These are phyloP conservation scores for Knipowitschia caucasica DNA, from an alignment of 2,797 vertebrate genomes.

Conservation along the genomic window DNA sequence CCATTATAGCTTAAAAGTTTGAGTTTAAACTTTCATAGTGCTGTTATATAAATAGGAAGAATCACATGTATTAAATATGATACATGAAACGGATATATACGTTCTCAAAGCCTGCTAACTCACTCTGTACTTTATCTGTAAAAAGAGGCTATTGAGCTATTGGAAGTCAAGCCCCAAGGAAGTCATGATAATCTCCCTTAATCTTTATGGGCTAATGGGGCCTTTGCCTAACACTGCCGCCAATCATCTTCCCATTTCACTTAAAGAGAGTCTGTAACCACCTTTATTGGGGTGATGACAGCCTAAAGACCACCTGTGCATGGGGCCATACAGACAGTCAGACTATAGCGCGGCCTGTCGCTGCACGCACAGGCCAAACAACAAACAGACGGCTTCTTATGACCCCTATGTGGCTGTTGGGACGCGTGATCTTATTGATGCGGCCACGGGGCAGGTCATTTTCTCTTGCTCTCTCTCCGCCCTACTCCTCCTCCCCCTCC, in stretches of 20 bases:
- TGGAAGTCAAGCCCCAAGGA: constrained; percentile 27
- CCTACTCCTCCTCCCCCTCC: not conserved
- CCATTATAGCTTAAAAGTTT: no score
- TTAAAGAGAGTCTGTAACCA: constrained; percentile 46
- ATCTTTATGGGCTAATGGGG: constrained; percentile 27
- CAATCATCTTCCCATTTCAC: constrained; percentile 47
- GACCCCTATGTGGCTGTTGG: constrained; percentile 38
- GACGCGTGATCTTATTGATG: constrained; percentile 31
- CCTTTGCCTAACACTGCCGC: constrained; percentile 32
- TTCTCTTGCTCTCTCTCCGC: constrained; percentile 13
- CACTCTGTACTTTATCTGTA: not conserved
- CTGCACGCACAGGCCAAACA: constrained; percentile 50
- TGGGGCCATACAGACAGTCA: constrained; percentile 18
- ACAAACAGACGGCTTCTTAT: constrained; percentile 51
- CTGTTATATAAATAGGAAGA: no score
- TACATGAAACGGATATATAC: not conserved
- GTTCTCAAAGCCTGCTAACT: not conserved
- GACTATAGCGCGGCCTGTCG: constrained; percentile 38
- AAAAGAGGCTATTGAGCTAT: constrained; percentile 17
- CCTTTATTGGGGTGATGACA: constrained; percentile 59
- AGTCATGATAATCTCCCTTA: constrained; percentile 16
- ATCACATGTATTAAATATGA: not conserved
- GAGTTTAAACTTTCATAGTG: no score
- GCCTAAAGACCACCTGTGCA: constrained; percentile 48
- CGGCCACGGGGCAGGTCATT: constrained; percentile 43